Evolutionary conservation across 2,113 vertebrate genomes (phyloP), one percentile per base, ranked within the genome.

Genomic region (Odocoileus hemionus): DNA sequence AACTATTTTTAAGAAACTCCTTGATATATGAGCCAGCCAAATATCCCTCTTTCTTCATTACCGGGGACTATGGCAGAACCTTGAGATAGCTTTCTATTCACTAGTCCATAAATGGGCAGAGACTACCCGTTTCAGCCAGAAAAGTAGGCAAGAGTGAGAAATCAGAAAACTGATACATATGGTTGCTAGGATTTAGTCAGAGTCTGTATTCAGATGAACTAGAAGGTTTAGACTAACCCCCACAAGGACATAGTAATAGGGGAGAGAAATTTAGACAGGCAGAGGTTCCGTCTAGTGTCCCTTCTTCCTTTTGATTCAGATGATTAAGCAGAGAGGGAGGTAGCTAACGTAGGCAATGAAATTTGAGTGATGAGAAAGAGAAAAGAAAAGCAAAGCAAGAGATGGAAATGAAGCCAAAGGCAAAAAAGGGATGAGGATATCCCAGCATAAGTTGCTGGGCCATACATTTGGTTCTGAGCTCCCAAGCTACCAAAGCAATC

Each of bases 1-100:
- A 58, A 70, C 89, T 86, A 64, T 78, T 95, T 90, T 89, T 74
- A 78, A 86, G 86, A 61, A 61, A 74, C 7, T 16, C 3, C 30
- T 55, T 55, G 57, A 93, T 64, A 43, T 9, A 2, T 4, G 19
- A 55, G 15, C 90, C 45, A 43, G 33, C 39, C 13, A 6, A 21
- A 25, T 50, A 8, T 28, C 36, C 50, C 4, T 85, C 33, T 45
- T 52, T 85, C 39, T 23, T 88, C 10, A 36, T 15, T 55, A 2
- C 70, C 10, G 2, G 54, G 54, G 52, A 39, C 30, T 6, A 26
- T 12, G 5, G 52, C 52, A 43, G 83, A 86, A n/a, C 61, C 17
- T 84, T 33, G 36, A 91, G 47, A 3, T 47, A 30, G 70, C 33
- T 86, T 85, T 79, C 79, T 79, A 0, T 76, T 39, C 19, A 43